Evolutionary conservation across 2,113 vertebrate genomes (phyloP), one percentile per base, ranked within the genome.

Genomic region (Pedetes capensis): DNA sequence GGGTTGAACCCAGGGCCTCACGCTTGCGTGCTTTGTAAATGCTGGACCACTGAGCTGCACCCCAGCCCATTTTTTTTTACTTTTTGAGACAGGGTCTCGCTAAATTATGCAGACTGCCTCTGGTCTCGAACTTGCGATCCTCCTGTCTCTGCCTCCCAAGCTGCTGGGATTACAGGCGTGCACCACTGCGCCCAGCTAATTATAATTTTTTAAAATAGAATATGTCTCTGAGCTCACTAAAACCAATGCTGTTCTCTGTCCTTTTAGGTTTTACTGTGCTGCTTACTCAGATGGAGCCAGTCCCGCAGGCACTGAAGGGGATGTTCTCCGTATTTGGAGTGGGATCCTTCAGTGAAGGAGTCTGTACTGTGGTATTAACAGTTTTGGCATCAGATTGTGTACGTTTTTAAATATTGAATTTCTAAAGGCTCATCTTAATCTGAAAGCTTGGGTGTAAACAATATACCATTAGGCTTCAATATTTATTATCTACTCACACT

Each of bases 351-450:
- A 93, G 96, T 8, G 98, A 98, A 6, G 99, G 99, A 59, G 83
- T 98, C 34, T 98, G 97, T 57, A 98, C 98, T 0, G 10, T 90
- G 39, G 95, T 98, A 72, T 61, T 99, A 79, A 99, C 99, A 10
- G 95, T 98, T 75, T 95, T 96, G 86, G 98, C 98, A 51, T 64
- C 97, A 37, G 91, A 98, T 79, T 99, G 99, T 90, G 99, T 99
- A 23, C 23, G 34, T 39, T 53, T n/a, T 69, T 42, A 29, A 83
- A 80, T 22, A 76, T 0, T 81, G 49, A 82, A 29, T 78, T 42
- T 57, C 53, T 59, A 42, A 63, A 78, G 57, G 53, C 23, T 92
- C 5, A 39, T 32, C 61, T 92, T 55, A 69, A 74, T 64, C 75
- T 68, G 42, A 66, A 83, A 82, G 51, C 25, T n/a, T 69, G 69